Percentiles rank a stretch among this genome's conserved stretches.
phyloP scores from a whole-genome alignment of 1,140 invertebrate species.

The Drosophila persimilis region DNA sequence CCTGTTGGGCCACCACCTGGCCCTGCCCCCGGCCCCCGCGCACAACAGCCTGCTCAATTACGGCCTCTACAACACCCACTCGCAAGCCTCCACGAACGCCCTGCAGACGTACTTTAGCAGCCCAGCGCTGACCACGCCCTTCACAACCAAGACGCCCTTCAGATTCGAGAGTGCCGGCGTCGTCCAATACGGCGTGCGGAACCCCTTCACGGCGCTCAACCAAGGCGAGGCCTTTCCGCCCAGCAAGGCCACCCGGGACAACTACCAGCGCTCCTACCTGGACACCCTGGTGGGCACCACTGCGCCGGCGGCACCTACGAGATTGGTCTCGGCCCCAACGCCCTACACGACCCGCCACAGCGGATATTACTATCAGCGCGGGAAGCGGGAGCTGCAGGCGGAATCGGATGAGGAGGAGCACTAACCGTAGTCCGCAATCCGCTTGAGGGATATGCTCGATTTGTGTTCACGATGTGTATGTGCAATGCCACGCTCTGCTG shows the following conservation, averaged over 20 bases:
- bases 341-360: constrained; percentile 44
- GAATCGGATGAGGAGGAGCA: constrained; percentile 12
- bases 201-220: constrained; percentile 78
- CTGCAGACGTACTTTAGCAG: constrained; percentile 66
- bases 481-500: constrained; percentile 25
- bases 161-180: constrained; percentile 65
- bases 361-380: constrained; percentile 61
- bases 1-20: constrained; percentile 23
- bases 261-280: constrained; percentile 63
- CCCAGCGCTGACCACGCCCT: constrained; percentile 51
- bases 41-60: constrained; percentile 63
- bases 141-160: constrained; percentile 66
- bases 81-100: constrained; percentile 46
- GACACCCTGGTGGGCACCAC: constrained; percentile 59
- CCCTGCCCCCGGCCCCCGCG: constrained; percentile 34
- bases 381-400: constrained; percentile 18
- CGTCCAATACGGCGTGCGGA: constrained; percentile 55
- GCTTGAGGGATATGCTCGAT: background rate
- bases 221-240: constrained; percentile 77
- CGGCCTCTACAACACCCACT: constrained; percentile 39
- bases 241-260: constrained; percentile 65
- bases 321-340: constrained; percentile 26
- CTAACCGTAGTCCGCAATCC: background rate
- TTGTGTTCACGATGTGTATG: constrained; percentile 24
- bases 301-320: constrained; percentile 16